phyloP scores from a whole-genome alignment of 1,140 invertebrate species.

The Drosophila baimaii region DNA sequence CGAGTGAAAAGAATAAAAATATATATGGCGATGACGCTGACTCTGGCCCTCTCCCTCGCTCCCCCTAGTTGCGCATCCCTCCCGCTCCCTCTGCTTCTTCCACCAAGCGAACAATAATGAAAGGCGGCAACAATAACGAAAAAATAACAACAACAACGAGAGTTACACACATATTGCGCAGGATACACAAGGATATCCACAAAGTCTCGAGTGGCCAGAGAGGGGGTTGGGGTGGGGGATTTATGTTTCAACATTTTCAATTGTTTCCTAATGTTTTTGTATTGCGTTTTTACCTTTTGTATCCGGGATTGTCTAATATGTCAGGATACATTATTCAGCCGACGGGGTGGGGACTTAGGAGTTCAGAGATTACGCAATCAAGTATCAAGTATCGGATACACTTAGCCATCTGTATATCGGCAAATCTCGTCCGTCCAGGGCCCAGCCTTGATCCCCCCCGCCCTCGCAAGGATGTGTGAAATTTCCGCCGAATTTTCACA shows the following conservation, averaged over 20 bases:
- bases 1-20: conserved; percentile 30
- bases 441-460: conserved; percentile 37
- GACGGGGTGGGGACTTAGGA: conserved; percentile 15
- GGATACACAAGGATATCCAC: conserved; percentile 64
- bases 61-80: conserved; percentile 21
- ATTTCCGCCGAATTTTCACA: conserved; percentile 78
- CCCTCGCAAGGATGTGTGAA: conserved; percentile 74
- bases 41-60: conserved; percentile 15
- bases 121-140: conserved; percentile 63
- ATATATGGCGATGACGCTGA: conserved; percentile 50
- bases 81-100: conserved; percentile 12
- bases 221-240: conserved; percentile 34
- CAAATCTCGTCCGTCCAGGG: conserved; percentile 20
- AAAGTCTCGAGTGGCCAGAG: conserved; percentile 43
- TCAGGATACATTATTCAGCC: conserved; percentile 45
- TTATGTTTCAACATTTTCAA: conserved; percentile 81
- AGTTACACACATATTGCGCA: conserved; percentile 70
- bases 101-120: conserved; percentile 49
- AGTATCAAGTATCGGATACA: conserved; percentile 56
- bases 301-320: conserved; percentile 65
- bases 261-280: conserved; percentile 80
- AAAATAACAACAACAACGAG: conserved; percentile 42
- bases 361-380: conserved; percentile 77
- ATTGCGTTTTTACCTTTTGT: conserved; percentile 75
- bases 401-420: conserved; percentile 52